phyloP scores from a whole-genome alignment of 2,888 invertebrate genomes.

The Latheticus oryzae region DNA sequence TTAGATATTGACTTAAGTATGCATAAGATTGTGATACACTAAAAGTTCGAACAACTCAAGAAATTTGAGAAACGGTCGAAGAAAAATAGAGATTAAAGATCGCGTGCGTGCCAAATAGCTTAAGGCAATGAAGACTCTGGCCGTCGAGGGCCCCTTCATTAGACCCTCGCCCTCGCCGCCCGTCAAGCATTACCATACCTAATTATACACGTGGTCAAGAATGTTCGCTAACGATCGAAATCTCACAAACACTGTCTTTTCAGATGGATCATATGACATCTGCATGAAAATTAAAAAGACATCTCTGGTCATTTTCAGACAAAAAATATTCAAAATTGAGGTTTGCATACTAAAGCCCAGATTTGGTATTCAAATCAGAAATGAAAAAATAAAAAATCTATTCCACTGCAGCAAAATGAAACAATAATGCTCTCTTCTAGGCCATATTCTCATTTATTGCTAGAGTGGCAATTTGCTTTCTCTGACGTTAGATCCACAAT shows the following conservation, averaged over 20 bases:
- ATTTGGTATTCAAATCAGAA: slow-evolving; percentile 20
- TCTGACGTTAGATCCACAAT: slow-evolving; percentile 35
- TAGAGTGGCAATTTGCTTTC: slow-evolving; percentile 39
- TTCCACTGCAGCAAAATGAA: too few species aligned
- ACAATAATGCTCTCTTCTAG: too few species aligned
- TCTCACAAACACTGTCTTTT: slow-evolving; percentile 32
- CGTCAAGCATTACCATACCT: slow-evolving; percentile 65
- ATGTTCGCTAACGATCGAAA: slow-evolving; percentile 39
- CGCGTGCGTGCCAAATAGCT: slow-evolving; percentile 59
- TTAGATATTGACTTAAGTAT: slow-evolving; percentile 21
- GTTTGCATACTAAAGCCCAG: slow-evolving; percentile 13
- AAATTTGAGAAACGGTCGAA: slow-evolving; percentile 28
- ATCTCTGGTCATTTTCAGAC: slow-evolving; percentile 7
- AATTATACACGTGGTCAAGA: slow-evolving; percentile 64
- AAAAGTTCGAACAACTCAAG: slow-evolving; percentile 23
- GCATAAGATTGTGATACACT: slow-evolving; percentile 29
- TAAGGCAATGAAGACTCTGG: slow-evolving; percentile 50
- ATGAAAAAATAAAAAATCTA: too few species aligned
- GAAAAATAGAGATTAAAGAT: slow-evolving; percentile 44
- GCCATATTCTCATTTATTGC: slow-evolving; percentile 23
- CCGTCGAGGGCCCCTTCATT: slow-evolving; percentile 59
- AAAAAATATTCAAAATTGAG: slow-evolving; percentile 11
- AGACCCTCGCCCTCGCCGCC: slow-evolving; percentile 64
- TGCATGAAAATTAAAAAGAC: slow-evolving; percentile 37
- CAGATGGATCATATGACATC: slow-evolving; percentile 30